Evolutionary conservation across 2,797 vertebrate genomes (phyloP).

Genomic region (Poeciliopsis paucimaculata): DNA sequence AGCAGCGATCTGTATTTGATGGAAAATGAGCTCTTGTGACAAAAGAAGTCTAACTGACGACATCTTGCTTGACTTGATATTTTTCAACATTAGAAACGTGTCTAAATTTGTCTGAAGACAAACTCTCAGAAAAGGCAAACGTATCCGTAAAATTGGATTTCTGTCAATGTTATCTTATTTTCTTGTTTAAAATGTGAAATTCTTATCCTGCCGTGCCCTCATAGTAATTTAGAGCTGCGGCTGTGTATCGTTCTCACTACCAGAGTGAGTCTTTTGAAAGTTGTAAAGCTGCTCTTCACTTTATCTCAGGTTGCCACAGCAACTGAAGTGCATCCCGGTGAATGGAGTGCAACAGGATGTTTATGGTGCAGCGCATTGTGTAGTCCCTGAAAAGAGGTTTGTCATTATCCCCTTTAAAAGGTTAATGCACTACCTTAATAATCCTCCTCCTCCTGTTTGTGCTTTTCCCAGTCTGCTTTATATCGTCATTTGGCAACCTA

Average conservation of each 20-base stretch:
- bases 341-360: conserved; percentile 40
- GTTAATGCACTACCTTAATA: conserved; percentile 63
- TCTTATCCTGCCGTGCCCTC: background rate
- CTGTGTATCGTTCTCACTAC: conserved; percentile 8
- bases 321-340: conserved; percentile 43
- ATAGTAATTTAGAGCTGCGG: no score
- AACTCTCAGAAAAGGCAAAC: background rate
- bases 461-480: conserved; percentile 33
- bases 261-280: conserved; percentile 30
- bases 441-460: conserved; percentile 30
- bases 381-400: conserved; percentile 52
- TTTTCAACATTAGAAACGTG: background rate
- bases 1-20: background rate
- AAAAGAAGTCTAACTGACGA: background rate
- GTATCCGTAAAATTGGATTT: no score
- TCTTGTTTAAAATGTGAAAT: background rate
- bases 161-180: no score
- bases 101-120: background rate
- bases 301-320: conserved; percentile 57
- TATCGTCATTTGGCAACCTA: conserved; percentile 46
- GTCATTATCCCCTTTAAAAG: conserved; percentile 62
- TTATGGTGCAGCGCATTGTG: conserved; percentile 35
- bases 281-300: conserved; percentile 23
- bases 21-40: background rate
- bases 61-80: background rate